These are phyloP conservation scores for Galerucella nymphaeae DNA, from an alignment of 2,888 invertebrate genomes.

Conservation along the genomic window DNA sequence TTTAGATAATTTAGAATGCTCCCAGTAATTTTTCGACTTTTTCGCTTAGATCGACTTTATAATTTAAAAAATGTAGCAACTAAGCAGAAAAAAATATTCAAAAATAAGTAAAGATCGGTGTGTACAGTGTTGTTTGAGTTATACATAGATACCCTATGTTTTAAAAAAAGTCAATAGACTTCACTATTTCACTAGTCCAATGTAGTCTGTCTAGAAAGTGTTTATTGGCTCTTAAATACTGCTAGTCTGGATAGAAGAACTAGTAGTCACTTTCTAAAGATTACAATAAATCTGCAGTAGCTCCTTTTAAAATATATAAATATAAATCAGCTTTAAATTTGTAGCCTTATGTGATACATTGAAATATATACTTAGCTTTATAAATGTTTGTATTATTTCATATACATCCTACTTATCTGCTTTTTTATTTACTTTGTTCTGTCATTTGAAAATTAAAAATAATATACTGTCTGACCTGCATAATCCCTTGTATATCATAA, in stretches of 20 bases:
- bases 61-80: constrained; percentile 22
- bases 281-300: constrained; percentile 34
- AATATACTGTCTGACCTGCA: neutral
- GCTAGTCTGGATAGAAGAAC: neutral
- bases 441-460: neutral
- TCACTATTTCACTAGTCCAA: constrained; percentile 36
- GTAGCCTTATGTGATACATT: constrained; percentile 45
- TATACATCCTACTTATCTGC: constrained; percentile 5
- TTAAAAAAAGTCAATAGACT: constrained; percentile 35
- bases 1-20: too few relatives aligned
- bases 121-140: constrained; percentile 24
- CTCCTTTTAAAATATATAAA: constrained; percentile 41
- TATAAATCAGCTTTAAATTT: constrained; percentile 45
- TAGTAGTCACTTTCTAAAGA: constrained; percentile 12
- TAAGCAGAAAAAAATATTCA: constrained; percentile 23
- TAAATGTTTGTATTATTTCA: constrained; percentile 33
- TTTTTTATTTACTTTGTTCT: neutral
- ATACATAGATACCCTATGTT: constrained; percentile 12
- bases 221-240: constrained; percentile 11
- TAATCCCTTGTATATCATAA: neutral
- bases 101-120: constrained; percentile 25
- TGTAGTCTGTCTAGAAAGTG: constrained; percentile 30
- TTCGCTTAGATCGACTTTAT: constrained; percentile 12
- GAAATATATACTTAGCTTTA: constrained; percentile 43
- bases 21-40: neutral